A percentile compares a stretch with the other conserved stretches of the same genome.
Conservation (phyloP, 2,888 invertebrate species). For the Julus scanicus region DNA sequence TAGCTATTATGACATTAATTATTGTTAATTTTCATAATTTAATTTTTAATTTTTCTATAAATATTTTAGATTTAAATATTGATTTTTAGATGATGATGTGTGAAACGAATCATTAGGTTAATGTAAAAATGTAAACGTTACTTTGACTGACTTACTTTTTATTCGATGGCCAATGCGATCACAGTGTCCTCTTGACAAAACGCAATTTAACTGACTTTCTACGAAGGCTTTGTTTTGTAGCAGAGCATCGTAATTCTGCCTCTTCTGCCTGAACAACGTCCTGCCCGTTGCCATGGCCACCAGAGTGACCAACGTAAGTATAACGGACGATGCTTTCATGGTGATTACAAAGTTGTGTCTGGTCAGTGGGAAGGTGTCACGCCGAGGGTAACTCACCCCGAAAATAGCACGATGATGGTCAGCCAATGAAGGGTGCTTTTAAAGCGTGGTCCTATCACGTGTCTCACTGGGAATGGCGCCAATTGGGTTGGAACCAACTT, state of each 20-base stretch:
- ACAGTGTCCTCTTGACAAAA: slow-evolving; percentile 53
- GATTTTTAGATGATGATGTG: background rate
- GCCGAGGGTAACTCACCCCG: slow-evolving; percentile 21
- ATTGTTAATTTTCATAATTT: background rate
- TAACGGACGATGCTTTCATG: slow-evolving; percentile 5
- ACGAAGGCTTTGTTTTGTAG: slow-evolving; percentile 56
- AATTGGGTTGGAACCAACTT: slow-evolving; percentile 30
- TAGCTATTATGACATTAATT: too few relatives aligned
- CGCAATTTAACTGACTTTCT: slow-evolving; percentile 55
- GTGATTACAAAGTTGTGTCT: background rate
- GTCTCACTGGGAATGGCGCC: slow-evolving; percentile 29
- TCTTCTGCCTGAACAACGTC: slow-evolving; percentile 49
- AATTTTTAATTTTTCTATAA: background rate
- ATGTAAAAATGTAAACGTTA: too few relatives aligned
- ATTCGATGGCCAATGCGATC: slow-evolving; percentile 55
- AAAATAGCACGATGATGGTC: slow-evolving; percentile 23
- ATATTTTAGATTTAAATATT: background rate
- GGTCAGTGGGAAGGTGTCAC: background rate
- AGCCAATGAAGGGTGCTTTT: background rate
- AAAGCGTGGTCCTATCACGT: slow-evolving; percentile 36
- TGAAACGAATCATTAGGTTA: too few relatives aligned
- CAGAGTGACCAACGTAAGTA: background rate
- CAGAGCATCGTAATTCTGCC: slow-evolving; percentile 56
- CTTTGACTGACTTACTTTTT: slow-evolving; percentile 48
- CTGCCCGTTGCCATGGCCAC: slow-evolving; percentile 48